Evolutionary conservation across 1,140 invertebrate species (phyloP).

Genomic region (Drosophila pandora): DNA sequence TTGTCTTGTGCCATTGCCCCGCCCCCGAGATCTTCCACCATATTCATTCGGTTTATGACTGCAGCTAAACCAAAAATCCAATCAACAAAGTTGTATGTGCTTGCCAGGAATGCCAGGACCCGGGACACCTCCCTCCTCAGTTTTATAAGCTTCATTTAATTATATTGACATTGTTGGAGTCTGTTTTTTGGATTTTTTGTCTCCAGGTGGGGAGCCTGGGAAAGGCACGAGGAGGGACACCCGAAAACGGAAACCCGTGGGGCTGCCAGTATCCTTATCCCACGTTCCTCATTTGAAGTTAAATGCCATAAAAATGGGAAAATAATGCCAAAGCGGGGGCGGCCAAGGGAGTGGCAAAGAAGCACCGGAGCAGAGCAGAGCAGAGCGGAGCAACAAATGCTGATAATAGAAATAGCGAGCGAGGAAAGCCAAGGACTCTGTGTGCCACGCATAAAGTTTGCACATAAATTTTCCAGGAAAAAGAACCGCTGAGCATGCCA

Average conservation of each 20-base stretch:
- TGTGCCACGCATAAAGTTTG: slow-evolving; percentile 70
- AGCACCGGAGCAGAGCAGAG: slow-evolving; percentile 9
- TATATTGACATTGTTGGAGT: slow-evolving; percentile 75
- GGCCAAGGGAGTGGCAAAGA: slow-evolving; percentile 18
- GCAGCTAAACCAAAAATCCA: slow-evolving; percentile 49
- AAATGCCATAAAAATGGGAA: slow-evolving; percentile 76
- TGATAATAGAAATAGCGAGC: slow-evolving; percentile 68
- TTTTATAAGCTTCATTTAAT: slow-evolving; percentile 77
- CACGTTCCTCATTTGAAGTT: slow-evolving; percentile 60
- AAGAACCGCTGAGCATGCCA: slow-evolving; percentile 48
- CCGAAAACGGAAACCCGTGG: slow-evolving; percentile 29
- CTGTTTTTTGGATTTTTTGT: slow-evolving; percentile 44
- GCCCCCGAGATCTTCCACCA: slow-evolving; percentile 1
- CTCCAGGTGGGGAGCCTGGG: slow-evolving; percentile 31
- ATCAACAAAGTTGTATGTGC: slow-evolving; percentile 50
- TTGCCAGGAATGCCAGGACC: neutral
- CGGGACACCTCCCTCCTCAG: slow-evolving; percentile 9
- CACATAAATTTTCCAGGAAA: slow-evolving; percentile 74
- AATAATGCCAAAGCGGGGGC: slow-evolving; percentile 21
- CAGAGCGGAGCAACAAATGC: slow-evolving; percentile 56
- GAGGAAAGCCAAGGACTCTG: slow-evolving; percentile 30
- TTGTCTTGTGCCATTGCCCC: neutral
- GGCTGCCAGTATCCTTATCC: slow-evolving; percentile 24
- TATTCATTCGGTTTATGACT: slow-evolving; percentile 49
- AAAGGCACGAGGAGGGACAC: slow-evolving; percentile 35